phyloP scores from a whole-genome alignment of 2,888 invertebrate species.

The Rotaria magnacalcarata region DNA sequence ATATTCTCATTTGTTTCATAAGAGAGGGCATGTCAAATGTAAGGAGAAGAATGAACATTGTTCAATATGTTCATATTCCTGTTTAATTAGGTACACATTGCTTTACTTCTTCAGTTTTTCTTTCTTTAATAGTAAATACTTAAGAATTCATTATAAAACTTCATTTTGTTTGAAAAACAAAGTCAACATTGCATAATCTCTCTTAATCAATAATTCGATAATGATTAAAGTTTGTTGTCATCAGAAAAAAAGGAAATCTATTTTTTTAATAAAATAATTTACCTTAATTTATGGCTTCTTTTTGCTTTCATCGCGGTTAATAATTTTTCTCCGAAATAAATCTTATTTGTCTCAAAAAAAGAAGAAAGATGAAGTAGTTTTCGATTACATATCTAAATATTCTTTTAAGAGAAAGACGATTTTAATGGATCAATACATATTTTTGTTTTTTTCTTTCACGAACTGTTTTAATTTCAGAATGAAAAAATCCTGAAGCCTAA shows the following conservation, averaged over 20 bases:
- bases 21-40: not conserved
- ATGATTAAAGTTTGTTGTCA: not conserved
- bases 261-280: not conserved
- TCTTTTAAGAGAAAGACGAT: not conserved
- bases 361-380: not conserved
- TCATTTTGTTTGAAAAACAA: too few species aligned
- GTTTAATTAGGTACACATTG: not conserved
- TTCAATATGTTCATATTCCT: not conserved
- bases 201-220: not conserved
- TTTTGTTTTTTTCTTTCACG: too few species aligned
- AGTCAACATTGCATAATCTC: not conserved
- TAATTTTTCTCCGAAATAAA: not conserved
- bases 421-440: not conserved
- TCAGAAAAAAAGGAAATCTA: not conserved
- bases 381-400: conserved; percentile 1
- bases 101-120: not conserved
- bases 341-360: not conserved
- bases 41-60: not conserved
- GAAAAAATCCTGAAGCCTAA: too few species aligned
- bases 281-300: not conserved
- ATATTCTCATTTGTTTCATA: not conserved
- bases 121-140: not conserved
- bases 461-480: too few species aligned
- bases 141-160: not conserved
- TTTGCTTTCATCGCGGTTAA: not conserved